These are phyloP conservation scores for Etheostoma cragini DNA, from an alignment of 2,113 vertebrate genomes.

Conservation along the genomic window DNA sequence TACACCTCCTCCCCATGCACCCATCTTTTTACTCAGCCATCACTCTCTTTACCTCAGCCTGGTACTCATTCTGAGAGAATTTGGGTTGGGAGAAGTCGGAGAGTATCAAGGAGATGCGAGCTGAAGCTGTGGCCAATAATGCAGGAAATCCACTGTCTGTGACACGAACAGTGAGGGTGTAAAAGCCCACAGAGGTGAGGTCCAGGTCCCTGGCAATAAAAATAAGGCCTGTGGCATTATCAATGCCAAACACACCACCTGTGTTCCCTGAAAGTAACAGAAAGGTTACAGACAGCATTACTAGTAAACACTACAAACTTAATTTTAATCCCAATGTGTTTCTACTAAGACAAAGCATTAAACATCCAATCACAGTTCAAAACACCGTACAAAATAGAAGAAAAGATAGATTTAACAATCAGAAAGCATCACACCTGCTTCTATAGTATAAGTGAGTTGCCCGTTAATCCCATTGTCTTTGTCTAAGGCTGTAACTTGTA, in stretches of 20 bases:
- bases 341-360: constrained; percentile 6
- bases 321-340: constrained; percentile 3
- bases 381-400: neutral
- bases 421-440: constrained; percentile 87
- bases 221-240: constrained; percentile 92
- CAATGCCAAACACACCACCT: constrained; percentile 91
- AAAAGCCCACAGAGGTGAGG: constrained; percentile 88
- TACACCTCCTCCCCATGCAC: neutral
- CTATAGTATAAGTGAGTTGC: constrained; percentile 90
- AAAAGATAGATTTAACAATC: constrained; percentile 9
- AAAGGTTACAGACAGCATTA: constrained; percentile 40
- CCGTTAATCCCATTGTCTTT: constrained; percentile 96
- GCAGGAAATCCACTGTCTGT: constrained; percentile 92
- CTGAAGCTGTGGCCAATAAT: constrained; percentile 90
- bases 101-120: constrained; percentile 90
- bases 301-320: neutral
- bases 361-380: neutral
- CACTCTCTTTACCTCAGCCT: constrained; percentile 85
- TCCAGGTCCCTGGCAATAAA: constrained; percentile 91
- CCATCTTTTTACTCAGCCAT: neutral
- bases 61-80: constrained; percentile 93
- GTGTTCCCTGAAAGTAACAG: constrained; percentile 88
- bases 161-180: constrained; percentile 91
- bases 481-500: constrained; percentile 95
- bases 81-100: constrained; percentile 93